phyloP scores from a whole-genome alignment of 2,797 vertebrate species.

The Halcyon leucocephala region DNA sequence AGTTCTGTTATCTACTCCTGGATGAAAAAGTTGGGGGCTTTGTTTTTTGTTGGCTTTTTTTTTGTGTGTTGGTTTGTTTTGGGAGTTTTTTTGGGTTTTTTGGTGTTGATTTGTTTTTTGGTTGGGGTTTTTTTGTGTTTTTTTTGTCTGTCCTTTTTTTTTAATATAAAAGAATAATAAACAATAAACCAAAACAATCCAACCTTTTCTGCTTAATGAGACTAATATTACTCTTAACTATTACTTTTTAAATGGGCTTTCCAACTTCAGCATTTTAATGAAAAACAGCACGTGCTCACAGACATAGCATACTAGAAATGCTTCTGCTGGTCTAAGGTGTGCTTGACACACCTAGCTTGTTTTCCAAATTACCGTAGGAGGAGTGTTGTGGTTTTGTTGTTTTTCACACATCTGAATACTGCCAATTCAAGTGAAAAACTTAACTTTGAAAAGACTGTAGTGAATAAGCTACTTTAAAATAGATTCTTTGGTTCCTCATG shows the following conservation, averaged over 20 bases:
- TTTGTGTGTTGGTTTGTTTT: too few relatives aligned
- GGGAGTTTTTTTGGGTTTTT: too few relatives aligned
- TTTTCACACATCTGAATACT: background rate
- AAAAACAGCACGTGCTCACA: background rate
- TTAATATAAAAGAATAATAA: too few relatives aligned
- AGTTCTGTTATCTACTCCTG: background rate
- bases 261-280: background rate
- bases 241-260: background rate
- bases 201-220: background rate
- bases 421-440: background rate
- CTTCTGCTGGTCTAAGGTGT: conserved; percentile 17
- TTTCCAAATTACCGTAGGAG: background rate
- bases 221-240: background rate
- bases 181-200: background rate
- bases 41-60: too few relatives aligned
- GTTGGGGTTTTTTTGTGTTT: too few relatives aligned
- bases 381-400: conserved; percentile 10
- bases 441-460: background rate
- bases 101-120: too few relatives aligned
- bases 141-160: too few relatives aligned
- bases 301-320: background rate
- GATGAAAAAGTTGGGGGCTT: background rate
- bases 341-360: background rate
- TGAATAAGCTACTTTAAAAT: background rate
- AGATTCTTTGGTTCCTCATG: background rate